A percentile compares a stretch with the other conserved stretches of the same genome.
These are phyloP conservation scores for Acleris sparsana DNA, from an alignment of 2,888 invertebrate genomes.

Conservation along the genomic window DNA sequence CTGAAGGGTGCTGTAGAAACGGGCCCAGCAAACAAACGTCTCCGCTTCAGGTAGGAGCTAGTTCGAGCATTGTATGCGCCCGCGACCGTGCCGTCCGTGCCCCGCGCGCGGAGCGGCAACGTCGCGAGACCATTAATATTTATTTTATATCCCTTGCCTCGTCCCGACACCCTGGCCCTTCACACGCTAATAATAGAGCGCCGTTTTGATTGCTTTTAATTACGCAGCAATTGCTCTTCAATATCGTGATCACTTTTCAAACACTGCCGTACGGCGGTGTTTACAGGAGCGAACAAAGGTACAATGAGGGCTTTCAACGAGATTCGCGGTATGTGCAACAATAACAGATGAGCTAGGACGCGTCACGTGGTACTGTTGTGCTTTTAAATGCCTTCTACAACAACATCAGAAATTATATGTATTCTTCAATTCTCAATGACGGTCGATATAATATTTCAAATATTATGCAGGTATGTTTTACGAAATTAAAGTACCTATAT, in stretches of 20 bases:
- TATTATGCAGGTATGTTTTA: no score
- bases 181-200: conserved; percentile 36
- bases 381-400: conserved; percentile 32
- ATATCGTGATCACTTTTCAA: conserved; percentile 46
- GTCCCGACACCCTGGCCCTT: conserved; percentile 29
- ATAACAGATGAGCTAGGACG: conserved; percentile 58
- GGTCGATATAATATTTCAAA: no score
- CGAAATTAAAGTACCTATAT: no score
- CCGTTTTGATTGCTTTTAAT: conserved; percentile 56
- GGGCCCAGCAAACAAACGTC: conserved; percentile 53
- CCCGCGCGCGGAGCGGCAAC: conserved; percentile 66
- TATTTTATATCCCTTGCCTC: conserved; percentile 48
- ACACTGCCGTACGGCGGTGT: conserved; percentile 43
- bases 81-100: conserved; percentile 47
- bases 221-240: conserved; percentile 50
- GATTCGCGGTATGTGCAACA: conserved; percentile 63
- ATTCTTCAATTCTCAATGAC: no score
- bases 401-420: no score
- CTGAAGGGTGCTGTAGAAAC: conserved; percentile 25
- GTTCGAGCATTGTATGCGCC: conserved; percentile 56
- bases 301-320: conserved; percentile 61
- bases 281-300: conserved; percentile 58
- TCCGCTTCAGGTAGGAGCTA: conserved; percentile 65
- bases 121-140: conserved; percentile 54
- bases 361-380: conserved; percentile 47